Base-by-base conservation (phyloP, 2,888 invertebrate genomes). In the Zonitis immaculata region DNA sequence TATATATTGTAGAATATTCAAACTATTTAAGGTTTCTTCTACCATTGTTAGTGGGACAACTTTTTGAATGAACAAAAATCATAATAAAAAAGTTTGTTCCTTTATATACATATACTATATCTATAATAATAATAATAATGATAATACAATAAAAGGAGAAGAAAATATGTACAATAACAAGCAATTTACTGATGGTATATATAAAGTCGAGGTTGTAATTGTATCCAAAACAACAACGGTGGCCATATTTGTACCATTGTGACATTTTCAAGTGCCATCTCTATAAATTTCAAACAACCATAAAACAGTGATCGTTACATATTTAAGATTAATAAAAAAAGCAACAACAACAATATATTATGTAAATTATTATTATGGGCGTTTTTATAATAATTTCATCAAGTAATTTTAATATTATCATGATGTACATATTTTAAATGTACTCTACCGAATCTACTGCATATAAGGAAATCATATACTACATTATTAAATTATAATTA, bases 161-260 rank as follows among this genome's bases (percentile, higher is more conserved):
- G 16, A 7, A 35, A 18, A 39, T 28, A 28, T 18, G 9, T 22
- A 39, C 39, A 39, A 39, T 39, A 39, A 39, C 39, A 39, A 39
- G 20, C 39, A 39, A 39, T 39, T 39, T 39, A 20, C 20, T 20
- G 18, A 22, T 3, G 5, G 5, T 22, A 22, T 22, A 22, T 39
- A 39, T 39, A 39, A 16, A 39, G 39, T 39, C 11, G 39, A 39
- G 20, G 20, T 39, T 39, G 39, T 39, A 39, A 39, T 18, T 39
- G 39, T 39, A 20, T 39, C 14, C 11, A 32, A 39, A 20, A 39
- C 39, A 39, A 39, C 39, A 16, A 39, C 39, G 39, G 39, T 39
- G 39, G 39, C 39, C 39, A 39, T 39, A 39, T 39, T 39, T 39
- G 39, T 39, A 39, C 18, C 20, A 39, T 39, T 39, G 39, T 39